Evolutionary conservation across 2,888 invertebrate species (phyloP).

Genomic region (Tiphia femorata): DNA sequence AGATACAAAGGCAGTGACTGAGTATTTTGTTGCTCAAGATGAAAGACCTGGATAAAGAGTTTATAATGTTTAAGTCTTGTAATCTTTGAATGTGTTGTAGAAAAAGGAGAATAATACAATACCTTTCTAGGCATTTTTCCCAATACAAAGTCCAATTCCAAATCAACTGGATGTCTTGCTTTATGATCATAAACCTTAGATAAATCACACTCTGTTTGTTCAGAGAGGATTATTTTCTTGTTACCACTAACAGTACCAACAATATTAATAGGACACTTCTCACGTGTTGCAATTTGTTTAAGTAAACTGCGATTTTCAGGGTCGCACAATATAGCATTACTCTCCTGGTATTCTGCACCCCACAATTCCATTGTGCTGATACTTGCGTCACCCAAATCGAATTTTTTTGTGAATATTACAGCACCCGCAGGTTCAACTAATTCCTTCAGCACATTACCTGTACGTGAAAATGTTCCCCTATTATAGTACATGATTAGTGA

Average conservation of each 20-base stretch:
- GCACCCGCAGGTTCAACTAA: slow-evolving; percentile 96
- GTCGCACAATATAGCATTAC: slow-evolving; percentile 87
- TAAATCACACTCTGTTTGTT: slow-evolving; percentile 72
- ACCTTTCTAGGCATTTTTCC: slow-evolving; percentile 88
- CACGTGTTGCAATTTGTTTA: slow-evolving; percentile 81
- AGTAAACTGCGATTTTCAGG: slow-evolving; percentile 77
- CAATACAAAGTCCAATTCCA: slow-evolving; percentile 89
- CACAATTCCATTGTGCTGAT: slow-evolving; percentile 94
- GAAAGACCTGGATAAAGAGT: slow-evolving; percentile 71
- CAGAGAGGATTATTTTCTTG: slow-evolving; percentile 81
- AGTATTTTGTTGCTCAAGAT: slow-evolving; percentile 71
- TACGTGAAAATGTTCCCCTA: slow-evolving; percentile 11
- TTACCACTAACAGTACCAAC: slow-evolving; percentile 93
- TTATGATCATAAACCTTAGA: slow-evolving; percentile 67
- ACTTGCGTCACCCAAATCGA: slow-evolving; percentile 94
- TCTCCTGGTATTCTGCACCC: slow-evolving; percentile 99
- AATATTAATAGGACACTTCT: slow-evolving; percentile 92
- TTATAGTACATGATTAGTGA: no score
- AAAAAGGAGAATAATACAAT: background rate
- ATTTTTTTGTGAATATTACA: slow-evolving; percentile 86
- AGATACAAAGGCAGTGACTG: slow-evolving; percentile 72
- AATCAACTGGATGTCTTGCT: slow-evolving; percentile 82
- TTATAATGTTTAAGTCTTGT: background rate
- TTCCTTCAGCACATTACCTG: slow-evolving; percentile 96
- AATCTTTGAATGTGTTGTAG: background rate